Base-by-base conservation (phyloP, 2,888 invertebrate genomes). In the Litoditis marina region DNA sequence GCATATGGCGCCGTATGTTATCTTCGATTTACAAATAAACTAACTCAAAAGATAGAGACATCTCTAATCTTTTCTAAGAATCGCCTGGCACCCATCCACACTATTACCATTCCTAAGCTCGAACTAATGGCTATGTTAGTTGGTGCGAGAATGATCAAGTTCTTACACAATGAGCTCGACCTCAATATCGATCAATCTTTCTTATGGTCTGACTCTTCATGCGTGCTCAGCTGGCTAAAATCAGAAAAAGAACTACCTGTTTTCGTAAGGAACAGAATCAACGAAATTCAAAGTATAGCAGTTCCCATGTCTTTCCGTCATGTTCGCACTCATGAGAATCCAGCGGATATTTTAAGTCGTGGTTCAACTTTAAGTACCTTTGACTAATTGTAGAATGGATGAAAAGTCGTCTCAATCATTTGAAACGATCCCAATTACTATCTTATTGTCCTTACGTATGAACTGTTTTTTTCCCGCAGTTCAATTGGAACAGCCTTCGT, bases 301-400 rank as follows among this genome's bases (percentile, higher is more conserved):
- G 11, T 50, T 19, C 25, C 28, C 7, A 25, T 50, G 7, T 16
- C 31, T 8, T 50, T 50, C 11, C 50, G 31, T 30, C 28, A 50
- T 27, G 50, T 50, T 16, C 8, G 8, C 7, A 50, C 50, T 16
- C 11, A 22, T 2, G n/a, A 16, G 8, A 50, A 50, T 31, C 50
- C 50, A 2, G 50, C 50, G 16, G 50, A 50, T 19, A 50, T 50
- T 16, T 31, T 50, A 11, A 50, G 50, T n/a, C 50, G 50, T 27
- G 50, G 50, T 19, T 27, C n/a, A n/a, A n/a, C n/a, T n/a, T n/a
- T n/a, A n/a, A n/a, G n/a, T n/a, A n/a, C n/a, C n/a, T n/a, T n/a
- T n/a, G n/a, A n/a, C n/a, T n/a, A n/a, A n/a, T n/a, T n/a, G n/a
- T n/a, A n/a, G n/a, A n/a, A n/a, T n/a, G n/a, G n/a, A n/a, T n/a